Evolutionary conservation across 1,140 invertebrate species (phyloP).

Genomic region (Drosophila pseudoananassae): DNA sequence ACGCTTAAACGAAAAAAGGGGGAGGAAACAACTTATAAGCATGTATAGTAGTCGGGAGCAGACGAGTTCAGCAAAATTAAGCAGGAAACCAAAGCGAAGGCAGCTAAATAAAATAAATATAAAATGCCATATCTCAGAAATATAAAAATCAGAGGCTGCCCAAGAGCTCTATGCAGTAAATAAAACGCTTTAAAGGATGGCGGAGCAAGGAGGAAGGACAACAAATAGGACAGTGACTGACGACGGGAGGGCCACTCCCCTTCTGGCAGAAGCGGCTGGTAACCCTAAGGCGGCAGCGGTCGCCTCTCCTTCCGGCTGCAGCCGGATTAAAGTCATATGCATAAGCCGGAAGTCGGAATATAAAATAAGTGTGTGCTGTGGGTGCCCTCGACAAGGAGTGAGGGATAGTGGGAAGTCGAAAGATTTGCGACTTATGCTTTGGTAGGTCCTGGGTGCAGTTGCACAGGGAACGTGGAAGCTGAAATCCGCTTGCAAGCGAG

Average conservation of each 20-base stretch:
- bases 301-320: constrained; percentile 60
- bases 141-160: constrained; percentile 11
- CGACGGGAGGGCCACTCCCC: constrained; percentile 34
- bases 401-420: constrained; percentile 37
- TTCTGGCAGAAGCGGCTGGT: constrained; percentile 10
- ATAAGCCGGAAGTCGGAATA: constrained; percentile 79
- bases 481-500: constrained; percentile 34
- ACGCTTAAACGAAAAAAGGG: constrained; percentile 9
- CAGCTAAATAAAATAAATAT: constrained; percentile 24
- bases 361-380: constrained; percentile 62
- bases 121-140: constrained; percentile 23
- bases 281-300: constrained; percentile 35
- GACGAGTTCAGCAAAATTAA: constrained; percentile 75
- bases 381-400: neutral
- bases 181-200: constrained; percentile 63
- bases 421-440: constrained; percentile 68
- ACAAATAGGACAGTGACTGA: constrained; percentile 74
- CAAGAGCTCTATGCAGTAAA: constrained; percentile 41
- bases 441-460: constrained; percentile 9
- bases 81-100: constrained; percentile 58
- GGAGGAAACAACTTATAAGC: constrained; percentile 79
- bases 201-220: constrained; percentile 14
- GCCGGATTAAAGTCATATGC: constrained; percentile 78
- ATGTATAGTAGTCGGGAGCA: constrained; percentile 66
- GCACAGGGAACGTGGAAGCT: constrained; percentile 38